Conservation (phyloP, 2,888 invertebrate species). For the Spicauda simplicius region DNA sequence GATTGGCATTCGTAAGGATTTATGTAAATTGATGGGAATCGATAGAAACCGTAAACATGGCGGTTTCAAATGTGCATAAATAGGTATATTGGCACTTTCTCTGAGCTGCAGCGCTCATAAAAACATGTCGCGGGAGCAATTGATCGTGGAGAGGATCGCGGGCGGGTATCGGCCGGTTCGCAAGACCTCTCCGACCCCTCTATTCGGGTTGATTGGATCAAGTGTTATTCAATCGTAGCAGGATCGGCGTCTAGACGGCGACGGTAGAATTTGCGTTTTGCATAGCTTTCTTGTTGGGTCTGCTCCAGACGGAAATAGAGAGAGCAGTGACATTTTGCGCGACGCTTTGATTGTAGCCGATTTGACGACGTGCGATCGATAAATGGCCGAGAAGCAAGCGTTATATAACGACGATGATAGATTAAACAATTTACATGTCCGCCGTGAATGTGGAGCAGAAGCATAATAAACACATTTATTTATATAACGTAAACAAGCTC, state of each 20-base stretch:
- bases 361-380: slow-evolving; percentile 65
- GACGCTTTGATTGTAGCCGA: slow-evolving; percentile 61
- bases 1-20: slow-evolving; percentile 37
- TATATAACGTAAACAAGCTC: slow-evolving; percentile 33
- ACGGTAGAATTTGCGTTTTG: slow-evolving; percentile 77
- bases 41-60: slow-evolving; percentile 41
- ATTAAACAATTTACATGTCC: slow-evolving; percentile 40
- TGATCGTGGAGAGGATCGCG: slow-evolving; percentile 59
- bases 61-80: slow-evolving; percentile 43
- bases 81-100: slow-evolving; percentile 50
- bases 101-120: slow-evolving; percentile 48
- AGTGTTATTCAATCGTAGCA: slow-evolving; percentile 80
- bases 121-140: slow-evolving; percentile 46
- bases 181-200: slow-evolving; percentile 75
- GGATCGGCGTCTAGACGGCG: slow-evolving; percentile 79
- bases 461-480: slow-evolving; percentile 39
- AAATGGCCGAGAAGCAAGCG: slow-evolving; percentile 49
- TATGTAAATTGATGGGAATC: slow-evolving; percentile 43
- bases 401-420: slow-evolving; percentile 35
- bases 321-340: slow-evolving; percentile 78
- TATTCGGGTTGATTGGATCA: slow-evolving; percentile 81
- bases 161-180: slow-evolving; percentile 53
- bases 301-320: slow-evolving; percentile 75
- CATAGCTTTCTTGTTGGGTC: slow-evolving; percentile 80
- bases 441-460: slow-evolving; percentile 38